Percentiles rank a stretch among this genome's conserved stretches.
Conservation (phyloP, 2,797 vertebrate genomes). For the Chelmon rostratus region DNA sequence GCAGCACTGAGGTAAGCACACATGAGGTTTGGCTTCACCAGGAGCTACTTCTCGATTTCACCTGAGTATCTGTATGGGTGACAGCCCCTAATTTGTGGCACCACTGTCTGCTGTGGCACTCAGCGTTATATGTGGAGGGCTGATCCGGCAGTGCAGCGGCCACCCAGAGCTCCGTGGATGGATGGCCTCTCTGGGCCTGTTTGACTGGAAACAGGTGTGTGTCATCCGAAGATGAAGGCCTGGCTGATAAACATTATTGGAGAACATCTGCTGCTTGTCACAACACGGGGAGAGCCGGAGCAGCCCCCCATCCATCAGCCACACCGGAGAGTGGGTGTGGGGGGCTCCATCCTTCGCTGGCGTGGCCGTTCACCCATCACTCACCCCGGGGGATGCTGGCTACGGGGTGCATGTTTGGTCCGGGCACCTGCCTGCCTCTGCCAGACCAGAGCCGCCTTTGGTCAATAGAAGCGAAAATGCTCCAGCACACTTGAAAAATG, state of each 20-base stretch:
- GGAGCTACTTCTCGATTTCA: constrained; percentile 6
- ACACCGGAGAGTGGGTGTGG: constrained; percentile 60
- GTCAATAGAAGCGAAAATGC: constrained; percentile 65
- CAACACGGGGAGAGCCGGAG: constrained; percentile 77
- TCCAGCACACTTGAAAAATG: constrained; percentile 82
- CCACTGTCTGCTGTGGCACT: neutral
- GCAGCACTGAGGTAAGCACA: neutral
- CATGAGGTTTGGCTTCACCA: neutral
- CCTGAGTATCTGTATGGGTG: neutral
- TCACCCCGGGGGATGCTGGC: constrained; percentile 71
- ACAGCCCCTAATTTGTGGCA: constrained; percentile 14
- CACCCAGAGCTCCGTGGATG: constrained; percentile 80
- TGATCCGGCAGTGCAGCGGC: constrained; percentile 67
- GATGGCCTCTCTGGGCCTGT: constrained; percentile 79
- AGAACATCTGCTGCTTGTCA: constrained; percentile 91
- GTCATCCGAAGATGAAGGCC: constrained; percentile 86
- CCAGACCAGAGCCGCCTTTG: constrained; percentile 58
- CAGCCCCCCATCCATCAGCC: constrained; percentile 84
- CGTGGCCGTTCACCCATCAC: constrained; percentile 73
- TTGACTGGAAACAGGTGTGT: constrained; percentile 89
- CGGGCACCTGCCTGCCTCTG: constrained; percentile 75
- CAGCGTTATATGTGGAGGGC: neutral
- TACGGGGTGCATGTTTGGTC: constrained; percentile 60
- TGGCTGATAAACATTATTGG: constrained; percentile 89
- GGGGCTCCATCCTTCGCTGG: constrained; percentile 55